phyloP scores from a whole-genome alignment of 92 coral and sea anemone genomes.

The Bergia sp. region DNA sequence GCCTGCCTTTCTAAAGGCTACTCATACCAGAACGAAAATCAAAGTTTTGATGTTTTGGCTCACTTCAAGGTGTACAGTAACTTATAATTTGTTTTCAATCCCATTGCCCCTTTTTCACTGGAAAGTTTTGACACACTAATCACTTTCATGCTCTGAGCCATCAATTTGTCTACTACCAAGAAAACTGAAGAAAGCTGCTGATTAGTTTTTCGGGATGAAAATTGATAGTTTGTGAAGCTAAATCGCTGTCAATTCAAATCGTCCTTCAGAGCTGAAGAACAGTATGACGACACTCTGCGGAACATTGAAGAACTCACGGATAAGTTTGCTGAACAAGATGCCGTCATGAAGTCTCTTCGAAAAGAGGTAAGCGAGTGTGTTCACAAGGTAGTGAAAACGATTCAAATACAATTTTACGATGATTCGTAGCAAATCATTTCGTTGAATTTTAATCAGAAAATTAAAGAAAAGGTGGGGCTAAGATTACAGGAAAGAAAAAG shows the following conservation, averaged over 20 bases:
- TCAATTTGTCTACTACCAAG: too few species aligned
- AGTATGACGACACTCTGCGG: conserved; percentile 80
- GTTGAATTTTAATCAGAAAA: too few species aligned
- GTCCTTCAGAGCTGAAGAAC: conserved; percentile 71
- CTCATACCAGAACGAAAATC: too few species aligned
- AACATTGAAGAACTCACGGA: conserved; percentile 85
- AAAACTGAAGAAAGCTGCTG: neutral
- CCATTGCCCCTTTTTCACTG: neutral
- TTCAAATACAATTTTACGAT: too few species aligned
- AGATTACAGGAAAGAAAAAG: too few species aligned
- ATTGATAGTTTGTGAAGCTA: neutral
- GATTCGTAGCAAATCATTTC: too few species aligned
- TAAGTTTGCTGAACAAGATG: conserved; percentile 79
- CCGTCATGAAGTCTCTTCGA: conserved; percentile 62
- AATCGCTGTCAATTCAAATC: neutral
- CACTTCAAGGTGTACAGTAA: too few species aligned
- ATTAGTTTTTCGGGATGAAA: too few species aligned
- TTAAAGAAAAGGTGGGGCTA: too few species aligned
- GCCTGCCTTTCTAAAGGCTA: too few species aligned
- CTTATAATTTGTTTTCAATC: neutral
- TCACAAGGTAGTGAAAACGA: too few species aligned
- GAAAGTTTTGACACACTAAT: neutral
- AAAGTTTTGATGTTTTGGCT: too few species aligned
- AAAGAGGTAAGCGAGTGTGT: conserved; percentile 66
- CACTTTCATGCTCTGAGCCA: neutral